phyloP scores from a whole-genome alignment of 2,888 invertebrate species.

The Apodemia hepburni region DNA sequence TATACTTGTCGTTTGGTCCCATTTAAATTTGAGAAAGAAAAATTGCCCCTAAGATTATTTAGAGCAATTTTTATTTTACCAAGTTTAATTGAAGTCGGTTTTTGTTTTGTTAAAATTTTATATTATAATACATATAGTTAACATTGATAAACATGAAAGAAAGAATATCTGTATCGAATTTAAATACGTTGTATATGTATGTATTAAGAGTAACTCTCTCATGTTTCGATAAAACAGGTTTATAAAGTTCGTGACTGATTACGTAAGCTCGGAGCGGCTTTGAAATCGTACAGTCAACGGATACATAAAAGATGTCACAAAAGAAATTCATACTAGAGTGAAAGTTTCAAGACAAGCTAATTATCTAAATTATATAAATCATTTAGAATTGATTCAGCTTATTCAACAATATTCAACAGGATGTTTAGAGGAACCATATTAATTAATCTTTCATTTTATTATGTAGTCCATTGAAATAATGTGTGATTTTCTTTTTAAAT shows the following conservation, averaged over 20 bases:
- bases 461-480: too few species aligned
- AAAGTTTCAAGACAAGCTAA: slow-evolving; percentile 33
- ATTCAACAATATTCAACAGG: too few species aligned
- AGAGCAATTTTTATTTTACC: too few species aligned
- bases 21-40: too few species aligned
- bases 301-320: slow-evolving; percentile 4
- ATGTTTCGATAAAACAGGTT: slow-evolving; percentile 55
- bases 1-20: too few species aligned
- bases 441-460: too few species aligned
- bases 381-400: not conserved
- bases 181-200: slow-evolving; percentile 11
- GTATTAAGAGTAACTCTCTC: slow-evolving; percentile 57
- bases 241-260: slow-evolving; percentile 51
- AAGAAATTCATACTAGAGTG: slow-evolving; percentile 41
- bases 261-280: slow-evolving; percentile 41
- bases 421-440: too few species aligned
- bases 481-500: too few species aligned
- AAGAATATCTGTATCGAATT: not conserved
- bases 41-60: too few species aligned
- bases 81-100: too few species aligned
- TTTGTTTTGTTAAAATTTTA: too few species aligned
- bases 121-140: too few species aligned
- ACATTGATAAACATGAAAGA: not conserved
- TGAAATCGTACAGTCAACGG: not conserved
- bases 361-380: not conserved